phyloP scores from a whole-genome alignment of 2,797 vertebrate genomes.

The Sitta carolinensis region DNA sequence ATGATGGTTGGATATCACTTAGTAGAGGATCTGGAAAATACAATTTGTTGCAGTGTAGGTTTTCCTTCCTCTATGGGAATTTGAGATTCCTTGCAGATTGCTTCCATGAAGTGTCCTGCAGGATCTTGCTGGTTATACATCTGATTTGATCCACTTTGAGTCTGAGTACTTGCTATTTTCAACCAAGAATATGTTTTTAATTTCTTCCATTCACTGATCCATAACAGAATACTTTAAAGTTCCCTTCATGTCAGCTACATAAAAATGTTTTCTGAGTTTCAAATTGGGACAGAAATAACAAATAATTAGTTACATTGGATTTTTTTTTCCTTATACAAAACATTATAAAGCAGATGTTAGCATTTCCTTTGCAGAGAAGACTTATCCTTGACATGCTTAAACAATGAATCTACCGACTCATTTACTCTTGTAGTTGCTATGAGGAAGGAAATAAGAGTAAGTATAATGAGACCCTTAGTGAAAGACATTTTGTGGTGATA shows the following conservation, averaged over 20 bases:
- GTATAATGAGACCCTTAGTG: constrained; percentile 16
- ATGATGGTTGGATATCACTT: not conserved
- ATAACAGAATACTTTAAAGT: not conserved
- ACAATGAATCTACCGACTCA: not conserved
- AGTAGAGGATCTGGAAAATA: not conserved
- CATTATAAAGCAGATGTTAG: not conserved
- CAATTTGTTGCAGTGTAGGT: not conserved
- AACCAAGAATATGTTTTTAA: not conserved
- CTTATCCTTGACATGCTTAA: not conserved
- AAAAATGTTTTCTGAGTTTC: constrained; percentile 7
- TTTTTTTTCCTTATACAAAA: not conserved
- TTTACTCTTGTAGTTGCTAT: constrained; percentile 23
- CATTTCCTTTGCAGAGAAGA: not conserved
- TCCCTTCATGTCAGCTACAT: not conserved
- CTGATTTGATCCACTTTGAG: not conserved
- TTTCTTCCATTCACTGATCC: not conserved
- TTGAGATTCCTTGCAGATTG: not conserved
- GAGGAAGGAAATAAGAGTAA: constrained; percentile 29
- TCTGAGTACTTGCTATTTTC: not conserved
- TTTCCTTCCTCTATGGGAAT: not conserved
- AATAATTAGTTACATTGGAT: not conserved
- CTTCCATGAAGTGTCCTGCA: not conserved
- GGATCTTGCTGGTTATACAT: not conserved
- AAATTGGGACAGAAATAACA: not conserved
- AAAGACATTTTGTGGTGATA: not conserved